phyloP scores from a whole-genome alignment of 2,113 vertebrate genomes.

The Parotia lawesii region DNA sequence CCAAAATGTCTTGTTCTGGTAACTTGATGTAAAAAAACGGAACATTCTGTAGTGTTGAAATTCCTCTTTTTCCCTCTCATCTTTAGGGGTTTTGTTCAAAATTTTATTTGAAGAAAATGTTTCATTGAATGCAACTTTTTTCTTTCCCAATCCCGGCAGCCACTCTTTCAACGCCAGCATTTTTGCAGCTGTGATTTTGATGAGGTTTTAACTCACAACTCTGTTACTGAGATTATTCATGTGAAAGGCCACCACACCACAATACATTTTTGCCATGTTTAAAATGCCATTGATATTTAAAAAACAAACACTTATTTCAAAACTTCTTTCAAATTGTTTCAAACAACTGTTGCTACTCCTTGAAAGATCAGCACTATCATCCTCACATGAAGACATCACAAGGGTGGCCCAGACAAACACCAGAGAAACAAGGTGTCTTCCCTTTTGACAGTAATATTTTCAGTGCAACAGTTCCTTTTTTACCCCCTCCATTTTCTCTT shows the following conservation, averaged over 20 bases:
- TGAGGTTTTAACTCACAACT: not conserved
- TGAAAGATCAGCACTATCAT: not conserved
- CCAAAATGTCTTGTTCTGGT: not conserved
- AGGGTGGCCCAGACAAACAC: not conserved
- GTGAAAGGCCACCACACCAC: not conserved
- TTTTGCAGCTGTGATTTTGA: not conserved
- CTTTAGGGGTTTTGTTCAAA: not conserved
- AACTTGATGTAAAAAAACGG: not conserved
- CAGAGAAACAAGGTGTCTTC: fast-evolving
- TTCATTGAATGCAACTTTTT: not conserved
- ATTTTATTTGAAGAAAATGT: not conserved
- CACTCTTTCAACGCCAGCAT: not conserved
- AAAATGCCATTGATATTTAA: not conserved
- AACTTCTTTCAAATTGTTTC: not conserved
- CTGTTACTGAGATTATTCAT: not conserved
- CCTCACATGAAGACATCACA: not conserved
- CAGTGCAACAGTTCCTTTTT: not conserved
- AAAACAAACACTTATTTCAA: not conserved
- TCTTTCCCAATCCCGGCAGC: not conserved
- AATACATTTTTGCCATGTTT: not conserved
- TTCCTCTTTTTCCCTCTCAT: not conserved
- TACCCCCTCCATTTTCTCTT: not conserved
- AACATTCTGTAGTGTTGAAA: not conserved
- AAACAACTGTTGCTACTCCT: not conserved
- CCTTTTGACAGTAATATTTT: not conserved